phyloP scores from a whole-genome alignment of 2,113 vertebrate genomes.

The Chrysochloris asiatica region DNA sequence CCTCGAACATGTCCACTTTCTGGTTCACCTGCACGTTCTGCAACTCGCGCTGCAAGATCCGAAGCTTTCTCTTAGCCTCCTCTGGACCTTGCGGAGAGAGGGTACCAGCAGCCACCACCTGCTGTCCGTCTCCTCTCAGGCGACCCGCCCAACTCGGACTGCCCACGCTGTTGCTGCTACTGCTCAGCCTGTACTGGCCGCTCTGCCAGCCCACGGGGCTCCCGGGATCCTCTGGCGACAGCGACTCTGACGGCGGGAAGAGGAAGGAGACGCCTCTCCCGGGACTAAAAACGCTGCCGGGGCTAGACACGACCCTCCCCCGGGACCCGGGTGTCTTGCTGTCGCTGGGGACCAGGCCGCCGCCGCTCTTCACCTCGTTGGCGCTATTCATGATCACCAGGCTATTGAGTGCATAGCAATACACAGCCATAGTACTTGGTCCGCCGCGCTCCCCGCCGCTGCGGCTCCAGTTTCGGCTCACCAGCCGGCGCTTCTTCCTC shows the following conservation, averaged over 20 bases:
- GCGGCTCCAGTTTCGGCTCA: slow-evolving; percentile 49
- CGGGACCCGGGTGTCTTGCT: slow-evolving; percentile 83
- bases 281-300: slow-evolving; percentile 84
- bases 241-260: slow-evolving; percentile 84
- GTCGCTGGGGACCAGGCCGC: slow-evolving; percentile 77
- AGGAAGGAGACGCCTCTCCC: slow-evolving; percentile 82
- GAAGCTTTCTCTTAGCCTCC: slow-evolving; percentile 84
- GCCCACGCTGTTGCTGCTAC: slow-evolving; percentile 52
- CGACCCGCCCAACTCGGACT: slow-evolving; percentile 70
- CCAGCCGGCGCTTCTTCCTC: slow-evolving; percentile 68
- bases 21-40: slow-evolving; percentile 95
- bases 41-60: slow-evolving; percentile 91
- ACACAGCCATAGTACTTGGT: slow-evolving; percentile 88
- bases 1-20: slow-evolving; percentile 95
- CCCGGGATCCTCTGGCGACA: slow-evolving; percentile 80
- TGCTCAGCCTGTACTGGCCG: slow-evolving; percentile 82
- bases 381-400: slow-evolving; percentile 89
- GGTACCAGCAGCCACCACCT: background rate
- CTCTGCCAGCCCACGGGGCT: slow-evolving; percentile 55
- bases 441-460: slow-evolving; percentile 69
- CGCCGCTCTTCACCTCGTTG: slow-evolving; percentile 83
- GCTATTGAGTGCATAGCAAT: slow-evolving; percentile 88
- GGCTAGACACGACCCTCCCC: slow-evolving; percentile 82
- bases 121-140: slow-evolving; percentile 68
- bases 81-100: slow-evolving; percentile 59